Evolutionary conservation across 2,797 vertebrate species (phyloP), one percentile per base, ranked within the genome.

Genomic region (Periparus ater): DNA sequence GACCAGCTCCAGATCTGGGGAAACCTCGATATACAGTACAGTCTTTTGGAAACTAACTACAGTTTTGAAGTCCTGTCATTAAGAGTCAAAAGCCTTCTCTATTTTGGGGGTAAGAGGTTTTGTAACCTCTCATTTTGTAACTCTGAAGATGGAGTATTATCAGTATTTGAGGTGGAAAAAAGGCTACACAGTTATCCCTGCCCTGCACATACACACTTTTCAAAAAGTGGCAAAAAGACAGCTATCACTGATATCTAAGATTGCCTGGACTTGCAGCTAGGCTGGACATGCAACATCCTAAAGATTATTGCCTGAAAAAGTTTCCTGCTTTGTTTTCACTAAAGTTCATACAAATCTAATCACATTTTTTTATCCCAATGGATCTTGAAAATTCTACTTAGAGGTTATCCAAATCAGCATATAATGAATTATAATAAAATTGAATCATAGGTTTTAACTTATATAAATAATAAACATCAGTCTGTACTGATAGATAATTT

Each of bases 181-280:
- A 70, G 11, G 8, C 42, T 38, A 13, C 6, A 47, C 21, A 1
- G 1, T 16, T 51, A 9, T 34, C 5, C 17, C 9, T 1, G 1
- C 12, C 18, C 13, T 0, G 1, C 11, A 17, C 25, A 7, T 0
- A 9, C 13, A 40, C 20, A 40, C 2, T 74, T 47, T 45, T 80
- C 18, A 61, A 61, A 18, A 10, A 13, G 8, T 22, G 10, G 47
- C 34, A 30, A 30, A 48, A 55, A 27, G 22, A 73, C 36, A 74
- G 3, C 3, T 75, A 23, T 63, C 50, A 40, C 21, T 34, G 47
- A 32, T 54, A 70, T 10, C 12, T 27, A n/a, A 58, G 50, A n/a
- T 54, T 8, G 1, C 27, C 38, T 78, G 17, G 5, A 15, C 30
- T 21, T 8, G 7, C 5, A 76, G 3, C 3, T 45, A 53, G 26